These are phyloP conservation scores for Motacilla tschutschensis DNA, from an alignment of 2,113 vertebrate genomes.

Conservation along the genomic window DNA sequence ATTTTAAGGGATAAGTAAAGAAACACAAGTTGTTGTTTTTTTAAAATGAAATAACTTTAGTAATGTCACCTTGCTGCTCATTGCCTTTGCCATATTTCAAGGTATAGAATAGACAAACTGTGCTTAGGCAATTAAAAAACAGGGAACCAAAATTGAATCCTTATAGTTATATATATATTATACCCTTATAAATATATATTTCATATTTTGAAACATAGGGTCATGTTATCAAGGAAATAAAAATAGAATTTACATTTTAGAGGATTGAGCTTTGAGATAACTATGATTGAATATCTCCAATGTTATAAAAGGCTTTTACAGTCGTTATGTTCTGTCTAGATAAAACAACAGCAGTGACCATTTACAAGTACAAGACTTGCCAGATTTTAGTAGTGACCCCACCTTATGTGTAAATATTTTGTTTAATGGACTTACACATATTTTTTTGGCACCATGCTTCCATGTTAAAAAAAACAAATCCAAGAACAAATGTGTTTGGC, in stretches of 20 bases:
- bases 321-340: neutral
- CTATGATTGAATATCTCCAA: neutral
- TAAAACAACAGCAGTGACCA: neutral
- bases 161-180: too few relatives aligned
- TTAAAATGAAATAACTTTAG: neutral
- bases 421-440: neutral
- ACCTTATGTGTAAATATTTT: neutral
- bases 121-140: neutral
- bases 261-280: neutral
- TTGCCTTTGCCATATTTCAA: neutral
- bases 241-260: neutral
- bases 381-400: neutral
- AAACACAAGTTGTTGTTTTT: neutral
- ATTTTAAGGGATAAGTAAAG: conserved; percentile 43
- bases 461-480: neutral
- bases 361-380: neutral
- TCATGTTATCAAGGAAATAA: neutral
- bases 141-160: neutral
- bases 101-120: conserved; percentile 1
- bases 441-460: neutral
- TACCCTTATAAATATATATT: neutral
- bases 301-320: neutral
- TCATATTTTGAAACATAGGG: neutral
- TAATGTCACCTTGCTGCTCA: conserved; percentile 59
- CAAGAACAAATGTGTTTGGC: neutral